These are phyloP conservation scores for Crocallis elinguaria DNA, from an alignment of 2,888 invertebrate genomes.

Conservation along the genomic window DNA sequence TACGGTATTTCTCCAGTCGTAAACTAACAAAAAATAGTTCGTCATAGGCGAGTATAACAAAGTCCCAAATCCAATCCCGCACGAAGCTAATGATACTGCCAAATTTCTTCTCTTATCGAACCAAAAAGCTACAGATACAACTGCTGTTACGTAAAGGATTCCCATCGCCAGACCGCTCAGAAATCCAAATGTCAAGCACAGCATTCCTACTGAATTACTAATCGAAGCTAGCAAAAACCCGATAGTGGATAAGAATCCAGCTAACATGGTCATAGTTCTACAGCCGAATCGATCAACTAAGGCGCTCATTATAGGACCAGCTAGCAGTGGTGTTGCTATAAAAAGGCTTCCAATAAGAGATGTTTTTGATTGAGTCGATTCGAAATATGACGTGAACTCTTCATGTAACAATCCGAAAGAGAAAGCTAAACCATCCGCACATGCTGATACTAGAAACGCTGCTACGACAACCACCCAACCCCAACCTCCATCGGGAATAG, in stretches of 20 bases:
- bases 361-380: slow-evolving; percentile 92
- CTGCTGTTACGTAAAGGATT: slow-evolving; percentile 93
- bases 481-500: slow-evolving; percentile 93
- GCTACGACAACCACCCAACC: slow-evolving; percentile 95
- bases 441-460: slow-evolving; percentile 93
- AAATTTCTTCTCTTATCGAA: slow-evolving; percentile 94
- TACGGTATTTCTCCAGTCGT: slow-evolving; percentile 92
- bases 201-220: slow-evolving; percentile 88
- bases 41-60: slow-evolving; percentile 94
- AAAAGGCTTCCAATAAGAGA: slow-evolving; percentile 95
- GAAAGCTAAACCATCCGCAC: slow-evolving; percentile 96
- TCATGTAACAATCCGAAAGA: slow-evolving; percentile 95
- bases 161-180: slow-evolving; percentile 93
- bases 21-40: slow-evolving; percentile 88
- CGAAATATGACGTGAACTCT: slow-evolving; percentile 91
- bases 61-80: slow-evolving; percentile 95
- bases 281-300: slow-evolving; percentile 94
- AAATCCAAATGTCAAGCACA: slow-evolving; percentile 93
- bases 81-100: slow-evolving; percentile 94
- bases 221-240: slow-evolving; percentile 91
- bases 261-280: slow-evolving; percentile 88
- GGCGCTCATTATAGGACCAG: slow-evolving; percentile 93
- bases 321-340: slow-evolving; percentile 93
- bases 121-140: slow-evolving; percentile 96
- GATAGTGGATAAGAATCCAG: slow-evolving; percentile 88